A percentile compares a stretch with the other conserved stretches of the same genome.
phyloP scores from a whole-genome alignment of 2,888 invertebrate species.

The Omphaloscelis lunosa region DNA sequence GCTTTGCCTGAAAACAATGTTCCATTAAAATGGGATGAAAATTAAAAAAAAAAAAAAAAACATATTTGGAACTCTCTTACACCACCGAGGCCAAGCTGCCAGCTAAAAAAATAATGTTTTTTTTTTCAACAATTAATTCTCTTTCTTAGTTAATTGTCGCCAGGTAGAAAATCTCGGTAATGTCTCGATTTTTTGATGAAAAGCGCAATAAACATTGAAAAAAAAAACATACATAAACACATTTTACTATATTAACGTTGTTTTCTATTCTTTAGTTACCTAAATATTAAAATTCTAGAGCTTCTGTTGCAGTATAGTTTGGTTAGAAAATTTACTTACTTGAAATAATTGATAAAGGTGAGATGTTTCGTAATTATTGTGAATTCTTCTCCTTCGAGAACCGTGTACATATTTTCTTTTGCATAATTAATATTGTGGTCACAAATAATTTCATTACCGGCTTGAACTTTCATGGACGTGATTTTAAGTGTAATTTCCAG shows the following conservation, averaged over 20 bases:
- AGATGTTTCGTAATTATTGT: not conserved
- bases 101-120: too few relatives aligned
- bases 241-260: not conserved
- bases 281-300: not conserved
- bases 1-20: too few relatives aligned
- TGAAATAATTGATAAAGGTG: not conserved
- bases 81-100: too few relatives aligned
- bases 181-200: too few relatives aligned
- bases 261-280: not conserved
- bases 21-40: too few relatives aligned
- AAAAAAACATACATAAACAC: too few relatives aligned
- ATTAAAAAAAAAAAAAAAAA: too few relatives aligned
- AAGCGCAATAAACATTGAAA: too few relatives aligned
- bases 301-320: not conserved
- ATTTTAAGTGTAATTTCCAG: conserved; percentile 13
- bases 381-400: conserved; percentile 3
- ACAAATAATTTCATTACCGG: accelerated
- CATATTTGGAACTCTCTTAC: too few relatives aligned
- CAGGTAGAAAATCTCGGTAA: too few relatives aligned
- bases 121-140: too few relatives aligned
- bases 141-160: too few relatives aligned
- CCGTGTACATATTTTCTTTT: conserved; percentile 16
- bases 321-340: conserved; percentile 24
- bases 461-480: accelerated
- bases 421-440: not conserved